phyloP scores from a whole-genome alignment of 2,888 invertebrate genomes.

The Cephus spinipes region DNA sequence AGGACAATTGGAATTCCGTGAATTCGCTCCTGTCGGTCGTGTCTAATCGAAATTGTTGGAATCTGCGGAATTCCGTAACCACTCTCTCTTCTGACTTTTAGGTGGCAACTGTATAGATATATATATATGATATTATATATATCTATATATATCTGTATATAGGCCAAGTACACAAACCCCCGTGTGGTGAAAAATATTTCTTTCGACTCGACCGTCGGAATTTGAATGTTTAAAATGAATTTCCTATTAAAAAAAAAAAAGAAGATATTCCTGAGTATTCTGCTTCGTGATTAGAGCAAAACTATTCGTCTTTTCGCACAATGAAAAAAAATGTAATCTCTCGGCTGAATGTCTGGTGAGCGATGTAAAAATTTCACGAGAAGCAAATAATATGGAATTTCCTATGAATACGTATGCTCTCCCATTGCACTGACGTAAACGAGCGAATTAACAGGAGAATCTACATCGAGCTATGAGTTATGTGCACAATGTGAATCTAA shows the following conservation, averaged over 20 bases:
- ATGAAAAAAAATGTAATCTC: not conserved
- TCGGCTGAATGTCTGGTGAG: not conserved
- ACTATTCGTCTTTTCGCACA: not conserved
- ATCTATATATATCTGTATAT: too few species aligned
- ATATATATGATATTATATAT: too few species aligned
- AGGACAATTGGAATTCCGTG: conserved; percentile 41
- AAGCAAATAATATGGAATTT: not conserved
- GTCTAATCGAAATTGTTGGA: conserved; percentile 51
- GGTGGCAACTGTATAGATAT: too few species aligned
- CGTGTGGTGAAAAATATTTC: too few species aligned
- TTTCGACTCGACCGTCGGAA: not conserved
- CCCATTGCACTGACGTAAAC: too few species aligned
- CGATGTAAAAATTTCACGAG: not conserved
- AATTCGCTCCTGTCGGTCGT: conserved; percentile 34
- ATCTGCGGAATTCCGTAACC: conserved; percentile 21
- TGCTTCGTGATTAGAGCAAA: too few species aligned
- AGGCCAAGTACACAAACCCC: too few species aligned
- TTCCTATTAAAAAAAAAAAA: not conserved
- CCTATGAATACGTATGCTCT: too few species aligned
- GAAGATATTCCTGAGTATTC: not conserved
- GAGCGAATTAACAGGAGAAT: too few species aligned
- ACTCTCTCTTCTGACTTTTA: not conserved
- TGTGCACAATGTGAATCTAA: too few species aligned
- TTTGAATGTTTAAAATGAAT: not conserved
- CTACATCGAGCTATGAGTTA: too few species aligned